Conservation (phyloP, 2,888 invertebrate species). For the Ectemnius cavifrons region DNA sequence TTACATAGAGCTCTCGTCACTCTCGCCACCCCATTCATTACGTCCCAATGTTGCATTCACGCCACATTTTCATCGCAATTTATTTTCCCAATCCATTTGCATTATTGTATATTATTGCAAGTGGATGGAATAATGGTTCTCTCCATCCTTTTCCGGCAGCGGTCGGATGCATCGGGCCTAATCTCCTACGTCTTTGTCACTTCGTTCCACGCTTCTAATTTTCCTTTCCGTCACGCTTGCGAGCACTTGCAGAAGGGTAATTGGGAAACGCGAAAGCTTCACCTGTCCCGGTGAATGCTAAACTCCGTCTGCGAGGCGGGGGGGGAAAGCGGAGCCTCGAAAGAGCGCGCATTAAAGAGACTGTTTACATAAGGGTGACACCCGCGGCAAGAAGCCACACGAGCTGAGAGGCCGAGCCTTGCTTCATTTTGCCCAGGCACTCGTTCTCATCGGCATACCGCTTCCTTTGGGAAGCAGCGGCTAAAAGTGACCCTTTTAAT, state of each 20-base stretch:
- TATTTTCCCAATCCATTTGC: background rate
- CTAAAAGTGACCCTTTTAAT: no score
- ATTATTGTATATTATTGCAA: no score
- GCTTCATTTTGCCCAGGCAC: conserved; percentile 1
- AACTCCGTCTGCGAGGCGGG: background rate
- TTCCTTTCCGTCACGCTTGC: conserved; percentile 5
- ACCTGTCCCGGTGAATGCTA: background rate
- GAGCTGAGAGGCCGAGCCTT: background rate
- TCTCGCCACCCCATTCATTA: background rate
- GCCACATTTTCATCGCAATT: background rate
- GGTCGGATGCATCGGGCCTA: no score
- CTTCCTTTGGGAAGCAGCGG: no score
- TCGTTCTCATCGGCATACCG: no score
- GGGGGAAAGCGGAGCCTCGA: background rate
- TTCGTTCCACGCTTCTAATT: conserved; percentile 3
- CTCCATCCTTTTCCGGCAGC: background rate
- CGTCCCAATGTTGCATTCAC: background rate
- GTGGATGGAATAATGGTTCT: no score
- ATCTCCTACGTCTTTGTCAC: background rate
- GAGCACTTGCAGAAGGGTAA: conserved; percentile 6
- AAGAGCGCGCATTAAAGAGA: background rate
- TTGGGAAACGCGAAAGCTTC: conserved; percentile 4
- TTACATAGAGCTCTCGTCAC: background rate
- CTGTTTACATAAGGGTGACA: conserved; percentile 7
- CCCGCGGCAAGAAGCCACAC: conserved; percentile 2